Base-by-base conservation (phyloP, 1,140 invertebrate species). In the Drosophila bocqueti region DNA sequence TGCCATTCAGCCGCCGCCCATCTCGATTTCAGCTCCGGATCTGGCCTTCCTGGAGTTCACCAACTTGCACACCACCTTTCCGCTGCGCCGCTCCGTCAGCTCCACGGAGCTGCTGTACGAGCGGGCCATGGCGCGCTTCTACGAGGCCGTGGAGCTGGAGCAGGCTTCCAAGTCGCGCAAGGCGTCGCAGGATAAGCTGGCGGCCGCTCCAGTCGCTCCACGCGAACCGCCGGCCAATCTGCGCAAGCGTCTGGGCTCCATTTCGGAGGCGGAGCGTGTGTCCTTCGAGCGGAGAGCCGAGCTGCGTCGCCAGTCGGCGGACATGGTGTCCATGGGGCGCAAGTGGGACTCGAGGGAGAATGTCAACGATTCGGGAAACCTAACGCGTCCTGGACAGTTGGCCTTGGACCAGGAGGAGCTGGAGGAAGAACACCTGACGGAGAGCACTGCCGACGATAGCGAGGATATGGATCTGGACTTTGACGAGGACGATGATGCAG, bases 21-120 rank as follows among this genome's bases (percentile, higher is more conserved):
- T 97, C 62, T 97, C 97, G 0, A 93, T 97, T 24, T 97, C 96
- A 2, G 95, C 96, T 3, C 97, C 97, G 0, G 96, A 97, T 90
- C 90, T 97, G 47, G 94, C 95, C 68, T 92, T 93, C 16, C 54
- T 92, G 13, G 93, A 94, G 79, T 91, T 93, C 16, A 92, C 92
- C 26, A 81, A 93, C 60, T 87, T 94, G 54, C 92, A 93, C 40
- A 92, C 94, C 9, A 92, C 94, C 9, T 92, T 92, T 36, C 91
- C 91, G 10, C 46, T 93, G 10, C 95, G 96, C 10, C 94, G 95
- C 71, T 96, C 96, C 0, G 96, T 96, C 9, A 97, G 96, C 83
- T 97, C 96, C 0, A 96, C 96, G 0, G 96, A 97, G 85, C 93
- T 97, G 9, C 93, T 97, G 3, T 96, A 97, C 79, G 96, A 97